These are phyloP conservation scores for Glareola pratincola DNA, from an alignment of 2,113 vertebrate species.

Conservation along the genomic window DNA sequence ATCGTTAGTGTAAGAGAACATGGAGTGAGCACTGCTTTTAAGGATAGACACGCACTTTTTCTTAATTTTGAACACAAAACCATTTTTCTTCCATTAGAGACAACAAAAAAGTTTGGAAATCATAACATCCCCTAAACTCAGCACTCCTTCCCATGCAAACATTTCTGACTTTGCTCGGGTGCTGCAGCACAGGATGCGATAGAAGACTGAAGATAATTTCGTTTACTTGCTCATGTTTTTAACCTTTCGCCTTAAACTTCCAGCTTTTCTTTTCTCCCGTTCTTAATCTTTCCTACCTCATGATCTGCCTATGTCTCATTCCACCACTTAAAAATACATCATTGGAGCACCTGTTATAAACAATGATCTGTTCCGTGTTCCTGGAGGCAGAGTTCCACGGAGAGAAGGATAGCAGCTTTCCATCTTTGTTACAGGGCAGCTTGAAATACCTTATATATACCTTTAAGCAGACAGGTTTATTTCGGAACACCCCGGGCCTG, in stretches of 20 bases:
- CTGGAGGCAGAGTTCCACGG: neutral
- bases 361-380: neutral
- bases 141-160: neutral
- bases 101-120: neutral
- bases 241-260: neutral
- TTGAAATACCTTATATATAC: too few species aligned
- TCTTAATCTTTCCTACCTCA: conserved; percentile 32
- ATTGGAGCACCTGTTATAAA: conserved; percentile 28
- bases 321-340: conserved; percentile 29
- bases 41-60: neutral
- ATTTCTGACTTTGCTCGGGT: neutral
- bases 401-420: neutral
- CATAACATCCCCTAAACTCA: neutral
- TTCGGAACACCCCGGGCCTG: neutral
- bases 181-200: neutral
- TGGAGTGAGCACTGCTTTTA: neutral
- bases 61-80: neutral
- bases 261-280: conserved; percentile 23
- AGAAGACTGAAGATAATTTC: conserved; percentile 19
- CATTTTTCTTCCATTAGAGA: neutral
- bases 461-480: neutral
- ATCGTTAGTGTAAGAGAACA: neutral
- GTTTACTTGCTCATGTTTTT: conserved; percentile 23
- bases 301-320: neutral
- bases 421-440: neutral